Base-by-base conservation (phyloP, 1,140 invertebrate genomes). In the Leucophenga varia region DNA sequence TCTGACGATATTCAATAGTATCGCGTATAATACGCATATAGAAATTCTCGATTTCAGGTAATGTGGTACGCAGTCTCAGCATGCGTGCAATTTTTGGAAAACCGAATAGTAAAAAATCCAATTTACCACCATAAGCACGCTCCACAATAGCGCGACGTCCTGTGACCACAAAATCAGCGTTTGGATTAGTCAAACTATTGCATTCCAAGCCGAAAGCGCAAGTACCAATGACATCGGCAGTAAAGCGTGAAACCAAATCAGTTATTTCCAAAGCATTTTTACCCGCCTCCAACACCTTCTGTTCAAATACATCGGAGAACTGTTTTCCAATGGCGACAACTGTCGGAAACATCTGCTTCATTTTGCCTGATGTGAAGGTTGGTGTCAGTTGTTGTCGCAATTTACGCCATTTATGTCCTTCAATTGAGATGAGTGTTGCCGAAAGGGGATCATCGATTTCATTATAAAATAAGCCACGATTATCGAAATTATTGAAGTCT, bases 321-420 rank as follows among this genome's bases (percentile, higher is more conserved):
- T 61, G 54, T 4, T 67, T 46, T 2, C 55, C 61, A 8, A 69
- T 54, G 9, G 64, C 47, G 0, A 51, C 39, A 2, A 79, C 54
- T 0, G 63, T 50, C 30, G 65, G 56, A 32, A 76, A 64, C 78
- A 83, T 81, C 3, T 68, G 64, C 55, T 78, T 82, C 43, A 84
- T 72, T 58, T 82, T 83, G 1, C 74, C 77, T 2, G 79, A 72
- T 1, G 79, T 80, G 47, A 84, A 83, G 3, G 81, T 74, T 4
- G 80, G 79, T 0, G 78, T 77, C 13, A 84, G 61, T 28, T 76
- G 75, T 3, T 50, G 68, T 37, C 83, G 71, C 2, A 83, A 60
- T 14, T 73, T 57, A 52, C 76, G 78, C 83, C 83, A 84, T 17
- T 64, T 72, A 48, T 71, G 58, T 1, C 70, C 75, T 36, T 77